Conservation (phyloP, 2,888 invertebrate species). For the Antheraea yamamai region DNA sequence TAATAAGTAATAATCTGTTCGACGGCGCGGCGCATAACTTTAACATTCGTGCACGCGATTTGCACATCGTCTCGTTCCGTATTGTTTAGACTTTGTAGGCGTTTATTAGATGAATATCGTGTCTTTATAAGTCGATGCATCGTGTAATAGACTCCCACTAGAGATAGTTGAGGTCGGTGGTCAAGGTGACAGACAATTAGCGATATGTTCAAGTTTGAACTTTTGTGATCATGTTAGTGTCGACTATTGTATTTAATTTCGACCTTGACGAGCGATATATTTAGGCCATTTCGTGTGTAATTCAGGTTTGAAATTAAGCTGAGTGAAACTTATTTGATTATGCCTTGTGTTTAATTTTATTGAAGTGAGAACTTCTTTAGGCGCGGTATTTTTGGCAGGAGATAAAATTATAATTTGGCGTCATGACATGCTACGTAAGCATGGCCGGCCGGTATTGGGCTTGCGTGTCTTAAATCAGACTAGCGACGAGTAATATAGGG, state of each 20-base stretch:
- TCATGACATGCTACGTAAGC: too few species aligned
- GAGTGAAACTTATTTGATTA: background rate
- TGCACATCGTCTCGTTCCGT: constrained; percentile 39
- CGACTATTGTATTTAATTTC: background rate
- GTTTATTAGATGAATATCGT: constrained; percentile 46
- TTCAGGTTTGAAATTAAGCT: background rate
- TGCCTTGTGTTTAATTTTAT: too few species aligned
- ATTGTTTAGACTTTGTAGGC: constrained; percentile 54
- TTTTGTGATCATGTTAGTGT: background rate
- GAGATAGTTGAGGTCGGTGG: constrained; percentile 10
- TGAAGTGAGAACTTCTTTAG: too few species aligned
- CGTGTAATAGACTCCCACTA: constrained; percentile 36
- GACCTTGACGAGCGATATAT: background rate
- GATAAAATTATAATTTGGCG: too few species aligned
- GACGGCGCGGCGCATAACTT: background rate
- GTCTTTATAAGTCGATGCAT: constrained; percentile 27
- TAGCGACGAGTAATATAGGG: too few species aligned
- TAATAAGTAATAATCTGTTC: background rate
- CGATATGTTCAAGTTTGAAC: constrained; percentile 7
- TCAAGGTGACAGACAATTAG: background rate
- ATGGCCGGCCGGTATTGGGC: too few species aligned
- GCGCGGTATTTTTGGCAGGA: too few species aligned
- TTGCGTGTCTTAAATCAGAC: too few species aligned
- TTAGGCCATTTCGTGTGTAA: background rate
- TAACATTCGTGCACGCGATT: constrained; percentile 31